Evolutionary conservation across 2,888 invertebrate species (phyloP).

Genomic region (Erebia aethiops): DNA sequence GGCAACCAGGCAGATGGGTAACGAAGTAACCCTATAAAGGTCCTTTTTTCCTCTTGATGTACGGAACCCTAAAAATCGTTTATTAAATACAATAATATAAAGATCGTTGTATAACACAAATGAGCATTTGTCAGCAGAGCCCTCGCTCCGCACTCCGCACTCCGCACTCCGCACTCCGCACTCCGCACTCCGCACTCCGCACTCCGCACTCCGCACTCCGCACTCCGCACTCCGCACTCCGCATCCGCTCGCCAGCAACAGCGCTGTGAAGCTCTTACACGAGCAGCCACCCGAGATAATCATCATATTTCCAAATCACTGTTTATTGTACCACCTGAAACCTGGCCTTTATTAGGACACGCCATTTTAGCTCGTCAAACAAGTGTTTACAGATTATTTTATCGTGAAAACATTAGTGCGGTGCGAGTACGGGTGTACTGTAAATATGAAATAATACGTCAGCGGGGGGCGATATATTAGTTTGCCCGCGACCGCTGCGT

Average conservation of each 20-base stretch:
- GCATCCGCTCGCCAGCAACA: not conserved
- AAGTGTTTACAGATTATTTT: constrained; percentile 7
- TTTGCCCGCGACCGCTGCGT: constrained; percentile 11
- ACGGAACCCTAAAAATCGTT: too few relatives aligned
- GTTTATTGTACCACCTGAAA: not conserved
- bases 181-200: too few relatives aligned
- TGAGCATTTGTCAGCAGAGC: not conserved
- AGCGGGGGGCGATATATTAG: constrained; percentile 29
- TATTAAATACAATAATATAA: not conserved
- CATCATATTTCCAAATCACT: constrained; percentile 23
- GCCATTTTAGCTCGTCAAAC: not conserved
- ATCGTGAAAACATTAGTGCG: not conserved
- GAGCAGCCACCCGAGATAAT: not conserved
- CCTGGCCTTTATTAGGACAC: not conserved
- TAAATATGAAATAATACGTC: constrained; percentile 5
- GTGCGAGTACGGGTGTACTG: not conserved
- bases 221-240: too few relatives aligned
- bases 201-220: too few relatives aligned
- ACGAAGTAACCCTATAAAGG: too few relatives aligned
- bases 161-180: too few relatives aligned
- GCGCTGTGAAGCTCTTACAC: not conserved
- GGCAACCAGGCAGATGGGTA: too few relatives aligned
- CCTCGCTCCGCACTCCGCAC: too few relatives aligned
- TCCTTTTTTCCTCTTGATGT: too few relatives aligned
- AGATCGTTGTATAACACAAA: not conserved